phyloP scores from a whole-genome alignment of 2,888 invertebrate species.

The Xanthia togata region DNA sequence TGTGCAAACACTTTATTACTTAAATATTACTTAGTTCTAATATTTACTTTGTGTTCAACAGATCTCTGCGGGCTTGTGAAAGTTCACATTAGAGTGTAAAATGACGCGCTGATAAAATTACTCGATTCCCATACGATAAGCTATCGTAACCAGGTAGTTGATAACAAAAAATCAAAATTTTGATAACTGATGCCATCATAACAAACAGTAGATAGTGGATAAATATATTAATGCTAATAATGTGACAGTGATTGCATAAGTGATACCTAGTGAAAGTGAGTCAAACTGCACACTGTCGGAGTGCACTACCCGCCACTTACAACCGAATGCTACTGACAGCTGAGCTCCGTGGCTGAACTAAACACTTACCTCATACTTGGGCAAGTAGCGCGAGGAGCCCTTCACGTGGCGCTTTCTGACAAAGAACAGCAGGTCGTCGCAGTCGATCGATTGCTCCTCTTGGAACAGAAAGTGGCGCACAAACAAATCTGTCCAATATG shows the following conservation, averaged over 20 bases:
- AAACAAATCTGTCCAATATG: slow-evolving; percentile 98
- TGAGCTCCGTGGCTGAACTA: background rate
- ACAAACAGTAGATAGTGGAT: slow-evolving; percentile 14
- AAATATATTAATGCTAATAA: slow-evolving; percentile 1
- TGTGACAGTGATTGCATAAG: slow-evolving; percentile 1
- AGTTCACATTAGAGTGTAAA: background rate
- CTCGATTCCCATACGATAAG: slow-evolving; percentile 27
- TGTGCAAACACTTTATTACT: slow-evolving; percentile 4
- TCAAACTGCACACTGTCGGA: background rate
- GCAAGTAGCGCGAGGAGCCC: slow-evolving; percentile 95
- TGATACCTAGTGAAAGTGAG: background rate
- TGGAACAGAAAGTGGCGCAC: slow-evolving; percentile 98
- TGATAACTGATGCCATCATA: slow-evolving; percentile 19
- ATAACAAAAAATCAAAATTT: slow-evolving; percentile 16
- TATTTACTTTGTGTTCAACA: slow-evolving; percentile 4
- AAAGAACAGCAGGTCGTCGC: slow-evolving; percentile 98
- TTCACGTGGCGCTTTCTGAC: slow-evolving; percentile 97
- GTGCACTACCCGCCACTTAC: background rate
- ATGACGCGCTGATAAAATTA: slow-evolving; percentile 20
- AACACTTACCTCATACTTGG: slow-evolving; percentile 95
- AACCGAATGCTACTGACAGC: background rate
- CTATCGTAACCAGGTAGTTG: slow-evolving; percentile 30
- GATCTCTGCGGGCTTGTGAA: background rate
- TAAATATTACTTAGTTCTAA: background rate
- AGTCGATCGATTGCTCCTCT: slow-evolving; percentile 96